phyloP scores from a whole-genome alignment of 2,797 vertebrate genomes.

The Xenops minutus region DNA sequence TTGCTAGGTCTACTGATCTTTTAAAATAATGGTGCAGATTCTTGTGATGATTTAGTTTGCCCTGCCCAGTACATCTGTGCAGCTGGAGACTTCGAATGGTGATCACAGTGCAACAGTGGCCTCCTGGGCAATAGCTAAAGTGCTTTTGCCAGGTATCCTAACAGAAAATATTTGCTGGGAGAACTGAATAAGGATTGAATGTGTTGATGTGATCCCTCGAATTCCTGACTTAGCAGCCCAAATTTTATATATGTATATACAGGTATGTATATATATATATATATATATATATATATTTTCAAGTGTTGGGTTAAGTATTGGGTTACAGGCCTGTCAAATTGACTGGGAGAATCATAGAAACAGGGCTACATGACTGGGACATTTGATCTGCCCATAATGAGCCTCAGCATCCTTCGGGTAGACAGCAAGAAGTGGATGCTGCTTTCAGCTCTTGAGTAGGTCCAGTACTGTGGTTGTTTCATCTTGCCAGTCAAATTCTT shows the following conservation, averaged over 20 bases:
- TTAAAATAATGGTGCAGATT: neutral
- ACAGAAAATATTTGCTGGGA: neutral
- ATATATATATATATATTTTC: too few species aligned
- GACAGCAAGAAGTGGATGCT: neutral
- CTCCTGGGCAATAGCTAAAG: neutral
- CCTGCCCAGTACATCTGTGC: neutral
- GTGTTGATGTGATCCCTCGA: neutral
- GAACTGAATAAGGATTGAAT: neutral
- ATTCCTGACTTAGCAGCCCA: neutral
- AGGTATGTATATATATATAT: rapidly evolving
- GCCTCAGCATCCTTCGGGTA: neutral
- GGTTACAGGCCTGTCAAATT: neutral
- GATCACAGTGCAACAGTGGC: neutral
- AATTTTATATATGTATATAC: neutral
- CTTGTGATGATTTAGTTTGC: neutral
- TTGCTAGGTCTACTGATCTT: neutral
- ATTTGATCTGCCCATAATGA: neutral
- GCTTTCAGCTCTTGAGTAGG: neutral
- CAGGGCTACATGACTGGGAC: neutral
- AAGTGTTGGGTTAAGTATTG: neutral
- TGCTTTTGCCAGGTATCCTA: neutral
- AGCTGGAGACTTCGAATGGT: neutral
- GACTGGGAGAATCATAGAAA: neutral
- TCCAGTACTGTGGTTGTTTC: neutral
- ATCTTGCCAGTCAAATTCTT: neutral